Conservation (phyloP, 2,888 invertebrate genomes). For the Cosmopolites sordidus region DNA sequence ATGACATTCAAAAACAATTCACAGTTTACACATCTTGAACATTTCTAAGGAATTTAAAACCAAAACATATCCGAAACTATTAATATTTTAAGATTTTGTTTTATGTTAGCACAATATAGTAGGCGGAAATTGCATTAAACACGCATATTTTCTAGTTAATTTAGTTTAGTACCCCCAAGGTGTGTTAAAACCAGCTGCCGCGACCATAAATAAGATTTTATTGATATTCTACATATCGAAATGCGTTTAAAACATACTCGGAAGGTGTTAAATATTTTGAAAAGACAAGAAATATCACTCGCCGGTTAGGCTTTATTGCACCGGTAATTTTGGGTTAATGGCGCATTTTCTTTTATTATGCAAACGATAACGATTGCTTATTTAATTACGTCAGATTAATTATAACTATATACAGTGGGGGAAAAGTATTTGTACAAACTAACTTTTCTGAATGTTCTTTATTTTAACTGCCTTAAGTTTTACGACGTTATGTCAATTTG, state of each 20-base stretch:
- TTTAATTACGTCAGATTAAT: background rate
- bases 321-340: background rate
- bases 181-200: constrained; percentile 1
- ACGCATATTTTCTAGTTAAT: constrained; percentile 1
- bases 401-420: no score
- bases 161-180: background rate
- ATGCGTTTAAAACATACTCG: background rate
- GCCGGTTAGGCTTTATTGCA: background rate
- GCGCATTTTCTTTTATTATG: background rate
- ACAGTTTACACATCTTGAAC: no score
- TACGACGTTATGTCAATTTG: no score
- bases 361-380: background rate
- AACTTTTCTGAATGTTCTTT: no score
- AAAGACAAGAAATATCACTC: background rate
- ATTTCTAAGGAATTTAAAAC: no score
- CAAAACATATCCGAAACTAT: no score
- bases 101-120: no score
- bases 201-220: constrained; percentile 1
- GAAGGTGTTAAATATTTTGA: background rate
- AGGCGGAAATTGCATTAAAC: background rate
- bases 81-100: no score
- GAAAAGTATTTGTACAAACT: no score
- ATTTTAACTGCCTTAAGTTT: no score
- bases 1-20: no score
- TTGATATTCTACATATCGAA: background rate